Base-by-base conservation (phyloP, 2,797 vertebrate species). In the Leptodactylus fallax region DNA sequence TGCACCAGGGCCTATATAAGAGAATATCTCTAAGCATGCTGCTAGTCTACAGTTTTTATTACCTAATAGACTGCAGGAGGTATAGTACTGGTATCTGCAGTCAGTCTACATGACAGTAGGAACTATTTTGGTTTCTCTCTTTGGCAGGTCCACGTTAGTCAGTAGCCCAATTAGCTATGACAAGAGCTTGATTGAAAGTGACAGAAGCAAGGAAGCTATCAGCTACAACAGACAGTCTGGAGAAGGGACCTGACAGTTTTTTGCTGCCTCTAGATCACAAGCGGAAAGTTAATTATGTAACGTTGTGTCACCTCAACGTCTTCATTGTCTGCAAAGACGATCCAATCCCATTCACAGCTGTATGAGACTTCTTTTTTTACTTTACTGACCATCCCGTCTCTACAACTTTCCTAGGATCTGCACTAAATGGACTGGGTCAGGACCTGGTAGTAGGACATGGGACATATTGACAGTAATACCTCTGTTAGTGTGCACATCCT, bases 161-260 rank as follows among this genome's bases (percentile, higher is more conserved):
- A 78, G 51, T 25, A 11, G n/a, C 76, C 27, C 9, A 78, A 78
- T 78, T 78, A 78, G 13, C 51, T 21, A 16, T 53, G 76, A 78
- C 47, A 78, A 56, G 12, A 53, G 6, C 51, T 1, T 78, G n/a
- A 78, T 11, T 76, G 47, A 21, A 51, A 9, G n/a, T 78, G 47
- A 53, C 47, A 78, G 49, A 14, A 16, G n/a, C 11, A 55, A 55
- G n/a, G 10, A 55, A 55, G n/a, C 21, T 78, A 7, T 78, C n/a
- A 55, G 51, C 10, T 14, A 56, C 13, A 14, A 1, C 21, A 14
- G 13, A 55, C 16, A 0, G 7, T 25, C 47, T 25, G 21, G n/a
- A 23, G 51, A 78, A 55, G 47, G 51, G 10, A 12, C 17, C 45
- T 76, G 45, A n/a, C 47, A 51, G 21, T 51, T 17, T 13, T 23